A percentile compares a stretch with the other conserved stretches of the same genome.
These are phyloP conservation scores for Microctonus aethiopoides DNA, from an alignment of 2,888 invertebrate genomes.

Conservation along the genomic window DNA sequence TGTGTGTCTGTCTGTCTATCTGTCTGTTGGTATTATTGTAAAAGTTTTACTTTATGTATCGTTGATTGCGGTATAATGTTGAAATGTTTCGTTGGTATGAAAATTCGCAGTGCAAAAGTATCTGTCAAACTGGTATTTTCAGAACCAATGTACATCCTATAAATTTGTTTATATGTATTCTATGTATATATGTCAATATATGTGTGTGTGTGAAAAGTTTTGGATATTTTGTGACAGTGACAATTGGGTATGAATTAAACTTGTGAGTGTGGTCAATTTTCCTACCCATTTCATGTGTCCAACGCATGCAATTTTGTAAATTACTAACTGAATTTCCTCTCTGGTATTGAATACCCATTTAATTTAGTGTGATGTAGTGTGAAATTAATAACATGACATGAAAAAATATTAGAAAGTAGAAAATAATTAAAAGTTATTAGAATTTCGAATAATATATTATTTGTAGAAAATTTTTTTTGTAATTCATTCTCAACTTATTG, in stretches of 20 bases:
- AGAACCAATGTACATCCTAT: neutral
- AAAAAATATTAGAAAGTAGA: too few relatives aligned
- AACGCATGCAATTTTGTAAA: neutral
- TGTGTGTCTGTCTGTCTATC: neutral
- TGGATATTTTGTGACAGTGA: neutral
- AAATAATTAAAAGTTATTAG: neutral
- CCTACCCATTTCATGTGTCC: conserved; percentile 1
- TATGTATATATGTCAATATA: neutral
- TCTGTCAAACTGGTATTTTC: neutral
- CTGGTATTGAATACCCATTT: neutral
- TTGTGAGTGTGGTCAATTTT: neutral
- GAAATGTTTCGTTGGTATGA: neutral
- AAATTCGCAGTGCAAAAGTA: neutral
- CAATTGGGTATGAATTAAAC: conserved; percentile 2
- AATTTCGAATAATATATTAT: neutral
- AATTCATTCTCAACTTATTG: too few relatives aligned
- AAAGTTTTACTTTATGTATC: neutral
- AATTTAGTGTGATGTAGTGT: neutral
- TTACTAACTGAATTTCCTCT: neutral
- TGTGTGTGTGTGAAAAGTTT: neutral
- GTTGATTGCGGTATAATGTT: neutral
- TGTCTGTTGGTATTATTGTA: neutral
- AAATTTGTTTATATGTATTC: neutral
- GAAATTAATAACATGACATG: neutral
- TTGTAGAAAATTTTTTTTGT: neutral